A percentile compares a stretch with the other conserved stretches of the same genome.
phyloP scores from a whole-genome alignment of 1,140 invertebrate genomes.

The Sesamia nonagrioides region DNA sequence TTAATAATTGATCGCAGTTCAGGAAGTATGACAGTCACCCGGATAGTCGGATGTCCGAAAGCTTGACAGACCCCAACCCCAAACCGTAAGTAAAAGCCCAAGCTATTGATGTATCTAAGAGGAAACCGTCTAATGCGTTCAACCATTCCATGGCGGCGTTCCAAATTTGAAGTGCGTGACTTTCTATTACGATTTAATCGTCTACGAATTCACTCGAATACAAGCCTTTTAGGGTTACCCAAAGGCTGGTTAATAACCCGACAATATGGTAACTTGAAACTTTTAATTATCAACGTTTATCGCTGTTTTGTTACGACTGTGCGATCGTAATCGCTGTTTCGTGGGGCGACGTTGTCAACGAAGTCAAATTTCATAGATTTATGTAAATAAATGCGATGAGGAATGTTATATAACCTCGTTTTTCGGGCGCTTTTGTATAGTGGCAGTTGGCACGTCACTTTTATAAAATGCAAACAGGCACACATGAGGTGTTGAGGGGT shows the following conservation, averaged over 20 bases:
- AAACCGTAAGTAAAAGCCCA: conserved; percentile 4
- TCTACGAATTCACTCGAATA: conserved; percentile 63
- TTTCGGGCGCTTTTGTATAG: conserved; percentile 1
- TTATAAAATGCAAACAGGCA: conserved; percentile 1
- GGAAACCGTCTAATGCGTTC: conserved; percentile 20
- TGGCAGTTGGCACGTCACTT: conserved; percentile 22
- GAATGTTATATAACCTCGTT: conserved; percentile 2
- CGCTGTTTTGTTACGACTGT: conserved; percentile 60
- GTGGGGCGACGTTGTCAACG: conserved; percentile 14
- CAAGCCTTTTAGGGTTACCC: conserved; percentile 55
- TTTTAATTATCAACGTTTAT: conserved; percentile 80
- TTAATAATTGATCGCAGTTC: not conserved
- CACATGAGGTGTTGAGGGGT: not conserved
- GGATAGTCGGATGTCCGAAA: not conserved
- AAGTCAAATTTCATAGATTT: conserved; percentile 14
- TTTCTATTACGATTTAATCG: conserved; percentile 71
- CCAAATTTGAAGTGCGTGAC: conserved; percentile 75
- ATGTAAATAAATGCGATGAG: conserved; percentile 25
- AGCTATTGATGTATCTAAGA: not conserved
- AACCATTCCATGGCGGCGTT: conserved; percentile 25
- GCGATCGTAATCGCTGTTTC: conserved; percentile 30
- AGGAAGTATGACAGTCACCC: not conserved
- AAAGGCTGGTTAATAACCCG: conserved; percentile 76
- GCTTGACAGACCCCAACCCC: conserved; percentile 4
- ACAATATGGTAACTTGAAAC: conserved; percentile 77